phyloP scores from a whole-genome alignment of 2,113 vertebrate species.

The Nothocercus nigrocapillus region DNA sequence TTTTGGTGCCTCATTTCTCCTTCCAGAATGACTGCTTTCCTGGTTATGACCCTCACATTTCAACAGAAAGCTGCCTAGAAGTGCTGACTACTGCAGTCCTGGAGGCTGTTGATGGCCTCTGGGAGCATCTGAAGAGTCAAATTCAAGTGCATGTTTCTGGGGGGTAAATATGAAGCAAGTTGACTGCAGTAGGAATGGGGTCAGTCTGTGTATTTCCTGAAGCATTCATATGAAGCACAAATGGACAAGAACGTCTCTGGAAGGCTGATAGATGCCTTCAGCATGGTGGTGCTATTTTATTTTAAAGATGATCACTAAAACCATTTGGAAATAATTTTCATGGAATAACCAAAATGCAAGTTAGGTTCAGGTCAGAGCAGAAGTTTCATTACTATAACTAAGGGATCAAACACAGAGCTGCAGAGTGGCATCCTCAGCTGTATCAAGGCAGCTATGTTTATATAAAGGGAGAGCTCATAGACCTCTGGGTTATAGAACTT shows the following conservation, averaged over 20 bases:
- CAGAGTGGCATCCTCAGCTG: too few species aligned
- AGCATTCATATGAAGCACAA: neutral
- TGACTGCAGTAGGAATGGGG: neutral
- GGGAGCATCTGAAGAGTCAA: neutral
- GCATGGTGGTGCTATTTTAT: neutral
- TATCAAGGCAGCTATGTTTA: too few species aligned
- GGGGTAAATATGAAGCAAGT: neutral
- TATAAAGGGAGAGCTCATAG: too few species aligned
- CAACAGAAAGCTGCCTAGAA: neutral
- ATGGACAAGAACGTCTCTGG: neutral
- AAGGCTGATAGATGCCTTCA: neutral
- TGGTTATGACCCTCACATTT: fast-evolving
- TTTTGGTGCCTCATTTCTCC: neutral
- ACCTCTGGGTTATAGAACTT: too few species aligned
- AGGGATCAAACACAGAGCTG: too few species aligned
- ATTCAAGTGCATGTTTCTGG: neutral
- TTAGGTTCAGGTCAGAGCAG: too few species aligned
- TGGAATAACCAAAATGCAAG: neutral
- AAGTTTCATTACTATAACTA: too few species aligned
- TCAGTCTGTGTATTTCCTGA: neutral
- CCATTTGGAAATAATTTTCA: neutral
- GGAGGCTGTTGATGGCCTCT: neutral
- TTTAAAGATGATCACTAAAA: neutral
- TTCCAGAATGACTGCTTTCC: neutral
- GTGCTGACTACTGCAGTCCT: neutral